Conservation (phyloP, 2,113 vertebrate species). For the Toxotes jaculatrix region DNA sequence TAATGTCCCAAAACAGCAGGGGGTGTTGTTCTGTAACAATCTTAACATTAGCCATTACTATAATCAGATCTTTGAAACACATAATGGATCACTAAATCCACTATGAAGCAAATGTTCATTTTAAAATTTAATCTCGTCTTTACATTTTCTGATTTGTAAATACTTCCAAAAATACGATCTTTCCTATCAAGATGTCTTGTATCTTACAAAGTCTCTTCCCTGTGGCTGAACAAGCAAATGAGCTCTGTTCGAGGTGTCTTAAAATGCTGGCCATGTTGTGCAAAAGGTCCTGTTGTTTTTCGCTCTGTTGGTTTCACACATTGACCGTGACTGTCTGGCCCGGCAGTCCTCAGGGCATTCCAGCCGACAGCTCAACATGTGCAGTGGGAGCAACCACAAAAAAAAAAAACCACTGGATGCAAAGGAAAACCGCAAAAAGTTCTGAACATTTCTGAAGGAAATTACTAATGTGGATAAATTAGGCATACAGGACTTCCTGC, state of each 20-base stretch:
- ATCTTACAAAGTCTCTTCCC: not conserved
- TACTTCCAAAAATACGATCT: not conserved
- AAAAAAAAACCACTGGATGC: conserved; percentile 12
- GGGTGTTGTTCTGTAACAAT: conserved; percentile 37
- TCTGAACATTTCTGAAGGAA: conserved; percentile 35
- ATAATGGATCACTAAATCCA: not conserved
- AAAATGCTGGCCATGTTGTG: conserved; percentile 48
- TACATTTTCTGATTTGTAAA: not conserved
- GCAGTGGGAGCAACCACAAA: conserved; percentile 2
- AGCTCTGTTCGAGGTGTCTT: conserved; percentile 31
- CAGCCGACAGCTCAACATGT: conserved; percentile 41
- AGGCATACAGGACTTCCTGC: conserved; percentile 15
- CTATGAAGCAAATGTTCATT: not conserved
- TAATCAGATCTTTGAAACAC: conserved; percentile 6
- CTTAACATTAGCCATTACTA: too few species aligned
- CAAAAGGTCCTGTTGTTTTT: conserved; percentile 62
- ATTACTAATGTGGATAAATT: conserved; percentile 24
- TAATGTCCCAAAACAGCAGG: conserved; percentile 30
- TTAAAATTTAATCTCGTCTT: not conserved
- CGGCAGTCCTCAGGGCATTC: conserved; percentile 35
- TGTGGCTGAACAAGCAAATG: not conserved
- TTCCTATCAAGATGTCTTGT: not conserved
- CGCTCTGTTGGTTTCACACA: conserved; percentile 69
- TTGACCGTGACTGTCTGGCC: conserved; percentile 67
- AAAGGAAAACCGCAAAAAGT: conserved; percentile 37